Evolutionary conservation across 1,140 invertebrate species (phyloP).

Genomic region (Lepidurus packardi): DNA sequence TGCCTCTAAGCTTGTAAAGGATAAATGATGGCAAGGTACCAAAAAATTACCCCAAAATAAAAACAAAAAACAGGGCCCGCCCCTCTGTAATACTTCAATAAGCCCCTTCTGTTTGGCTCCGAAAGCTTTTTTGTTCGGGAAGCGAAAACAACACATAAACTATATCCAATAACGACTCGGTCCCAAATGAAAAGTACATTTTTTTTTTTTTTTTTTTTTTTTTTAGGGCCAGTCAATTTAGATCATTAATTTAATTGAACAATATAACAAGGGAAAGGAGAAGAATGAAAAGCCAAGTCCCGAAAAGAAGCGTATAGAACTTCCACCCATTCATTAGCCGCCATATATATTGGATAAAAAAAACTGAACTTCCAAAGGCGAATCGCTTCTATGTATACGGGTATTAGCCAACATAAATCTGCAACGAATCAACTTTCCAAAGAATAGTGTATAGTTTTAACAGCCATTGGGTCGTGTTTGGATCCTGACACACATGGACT

Average conservation of each 20-base stretch:
- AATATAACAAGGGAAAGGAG: neutral
- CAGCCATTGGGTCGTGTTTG: too few species aligned
- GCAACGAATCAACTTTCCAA: too few species aligned
- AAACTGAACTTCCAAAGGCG: neutral
- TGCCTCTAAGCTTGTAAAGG: too few species aligned
- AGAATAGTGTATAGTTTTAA: too few species aligned
- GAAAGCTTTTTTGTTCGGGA: neutral
- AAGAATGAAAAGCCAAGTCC: neutral
- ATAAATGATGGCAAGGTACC: too few species aligned
- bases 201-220: neutral
- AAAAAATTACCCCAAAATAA: too few species aligned
- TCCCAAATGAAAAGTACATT: neutral
- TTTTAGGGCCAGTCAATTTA: neutral
- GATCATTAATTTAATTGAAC: conserved; percentile 12
- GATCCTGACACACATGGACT: too few species aligned
- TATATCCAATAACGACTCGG: neutral
- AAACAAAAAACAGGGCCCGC: neutral
- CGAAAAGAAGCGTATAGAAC: neutral
- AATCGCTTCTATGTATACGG: too few species aligned
- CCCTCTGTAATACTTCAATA: conserved; percentile 15
- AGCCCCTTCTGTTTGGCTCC: neutral
- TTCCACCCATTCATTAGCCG: conserved; percentile 15
- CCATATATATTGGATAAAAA: neutral
- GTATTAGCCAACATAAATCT: too few species aligned
- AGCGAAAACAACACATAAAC: neutral